These are phyloP conservation scores for Eolophus roseicapilla DNA, from an alignment of 2,113 vertebrate genomes.

Conservation along the genomic window DNA sequence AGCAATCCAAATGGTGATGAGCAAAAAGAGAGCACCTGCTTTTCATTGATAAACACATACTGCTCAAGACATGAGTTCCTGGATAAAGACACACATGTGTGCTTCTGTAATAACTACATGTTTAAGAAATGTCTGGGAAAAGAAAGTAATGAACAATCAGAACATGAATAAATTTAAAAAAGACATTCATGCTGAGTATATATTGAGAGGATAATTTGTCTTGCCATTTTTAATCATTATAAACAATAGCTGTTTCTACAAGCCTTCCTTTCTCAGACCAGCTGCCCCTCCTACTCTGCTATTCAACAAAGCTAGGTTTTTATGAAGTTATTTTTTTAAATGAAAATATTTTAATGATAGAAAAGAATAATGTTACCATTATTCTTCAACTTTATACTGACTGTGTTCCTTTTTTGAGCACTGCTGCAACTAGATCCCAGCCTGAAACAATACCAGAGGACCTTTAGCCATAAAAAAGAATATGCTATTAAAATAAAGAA, in stretches of 20 bases:
- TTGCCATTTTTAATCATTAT: neutral
- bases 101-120: neutral
- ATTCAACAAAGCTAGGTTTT: neutral
- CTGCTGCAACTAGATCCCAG: neutral
- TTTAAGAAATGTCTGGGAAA: neutral
- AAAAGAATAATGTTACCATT: neutral
- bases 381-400: neutral
- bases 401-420: neutral
- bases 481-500: neutral
- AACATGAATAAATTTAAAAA: neutral
- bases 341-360: neutral
- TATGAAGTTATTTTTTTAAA: neutral
- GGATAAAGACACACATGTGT: neutral
- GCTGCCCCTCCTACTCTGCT: neutral
- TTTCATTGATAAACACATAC: conserved; percentile 21
- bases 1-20: conserved; percentile 47
- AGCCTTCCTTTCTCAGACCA: neutral
- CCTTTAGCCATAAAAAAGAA: neutral
- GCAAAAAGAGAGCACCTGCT: conserved; percentile 56
- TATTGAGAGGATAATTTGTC: neutral
- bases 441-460: neutral
- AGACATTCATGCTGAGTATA: neutral
- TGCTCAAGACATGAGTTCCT: neutral
- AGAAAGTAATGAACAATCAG: neutral
- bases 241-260: neutral